Percentiles rank a stretch among this genome's conserved stretches.
phyloP scores from a whole-genome alignment of 2,888 invertebrate species.

The Tenthredo scrophulariae region DNA sequence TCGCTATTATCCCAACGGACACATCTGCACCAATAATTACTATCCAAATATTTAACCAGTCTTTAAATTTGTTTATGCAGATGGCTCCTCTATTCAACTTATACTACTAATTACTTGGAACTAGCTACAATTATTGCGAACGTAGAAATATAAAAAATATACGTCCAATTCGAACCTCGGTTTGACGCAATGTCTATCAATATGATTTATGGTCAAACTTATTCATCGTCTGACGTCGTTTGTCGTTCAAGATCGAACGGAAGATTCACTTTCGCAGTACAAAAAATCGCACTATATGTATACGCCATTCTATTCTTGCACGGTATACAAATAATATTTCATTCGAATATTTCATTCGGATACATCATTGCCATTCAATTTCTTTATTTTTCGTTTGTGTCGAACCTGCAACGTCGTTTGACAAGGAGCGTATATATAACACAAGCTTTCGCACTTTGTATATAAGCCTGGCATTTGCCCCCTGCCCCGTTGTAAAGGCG shows the following conservation, averaged over 20 bases:
- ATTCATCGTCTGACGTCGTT: slow-evolving; percentile 2
- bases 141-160: not conserved
- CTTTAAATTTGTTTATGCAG: not conserved
- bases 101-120: not conserved
- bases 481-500: slow-evolving; percentile 10
- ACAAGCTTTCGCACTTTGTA: slow-evolving; percentile 28
- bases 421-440: not conserved
- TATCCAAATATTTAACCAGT: not conserved
- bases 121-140: not conserved
- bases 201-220: slow-evolving; percentile 23
- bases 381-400: too few relatives aligned
- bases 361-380: not conserved
- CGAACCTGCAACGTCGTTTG: not conserved
- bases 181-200: slow-evolving; percentile 20
- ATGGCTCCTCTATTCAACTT: not conserved
- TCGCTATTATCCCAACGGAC: not conserved
- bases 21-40: not conserved
- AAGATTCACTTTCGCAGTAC: not conserved
- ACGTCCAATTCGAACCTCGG: not conserved
- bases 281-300: not conserved
- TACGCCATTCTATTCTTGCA: not conserved
- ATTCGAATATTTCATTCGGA: not conserved
- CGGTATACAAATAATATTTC: not conserved
- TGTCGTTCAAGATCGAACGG: not conserved
- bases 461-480: slow-evolving; percentile 15